Evolutionary conservation across 2,888 invertebrate species (phyloP), one percentile per base, ranked within the genome.

Genomic region (Melanotus villosus): DNA sequence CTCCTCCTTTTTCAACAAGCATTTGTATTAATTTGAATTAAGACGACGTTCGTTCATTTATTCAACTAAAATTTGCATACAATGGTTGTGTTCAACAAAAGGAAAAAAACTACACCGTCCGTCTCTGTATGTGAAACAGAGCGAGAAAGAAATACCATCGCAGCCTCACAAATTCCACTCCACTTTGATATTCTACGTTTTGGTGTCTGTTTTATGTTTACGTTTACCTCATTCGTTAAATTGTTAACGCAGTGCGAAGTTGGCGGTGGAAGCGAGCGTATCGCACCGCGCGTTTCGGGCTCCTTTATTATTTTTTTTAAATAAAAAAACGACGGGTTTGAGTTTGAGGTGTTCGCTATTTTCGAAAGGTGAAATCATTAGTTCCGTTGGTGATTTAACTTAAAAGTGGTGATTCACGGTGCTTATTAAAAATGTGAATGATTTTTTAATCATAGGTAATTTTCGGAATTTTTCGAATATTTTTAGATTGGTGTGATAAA

Each of bases 151-250:
- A 7, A 23, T 26, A 12, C 12, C n/a, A n/a, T 38, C 14, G 9
- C 12, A 16, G 41, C 41, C 14, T 41, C 47, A 23, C 18, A 32
- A 32, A 52, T 52, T 52, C 52, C 52, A 32, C 52, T 52, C 26
- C 32, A 16, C 32, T 32, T 32, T 50, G 50, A 50, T 34, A 14
- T 26, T n/a, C 36, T 38, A n/a, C 26, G 38, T 52, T 63, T 63
- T 54, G 21, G 34, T 56, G 62, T 67, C 56, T 36, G 56, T 57
- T 62, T 68, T 57, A 52, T 63, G 63, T 68, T 68, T 68, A 67
- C 60, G 68, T 68, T 65, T 65, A 57, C 65, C 56, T 68, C 62
- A 57, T 63, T 68, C 63, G 63, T 68, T 66, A 66, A 66, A 66
- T 66, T 59, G 66, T 60, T 66, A 66, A 66, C 66, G 60, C 66